Evolutionary conservation across 1,140 invertebrate species (phyloP), one percentile per base, ranked within the genome.

Genomic region (Heliconius himera): DNA sequence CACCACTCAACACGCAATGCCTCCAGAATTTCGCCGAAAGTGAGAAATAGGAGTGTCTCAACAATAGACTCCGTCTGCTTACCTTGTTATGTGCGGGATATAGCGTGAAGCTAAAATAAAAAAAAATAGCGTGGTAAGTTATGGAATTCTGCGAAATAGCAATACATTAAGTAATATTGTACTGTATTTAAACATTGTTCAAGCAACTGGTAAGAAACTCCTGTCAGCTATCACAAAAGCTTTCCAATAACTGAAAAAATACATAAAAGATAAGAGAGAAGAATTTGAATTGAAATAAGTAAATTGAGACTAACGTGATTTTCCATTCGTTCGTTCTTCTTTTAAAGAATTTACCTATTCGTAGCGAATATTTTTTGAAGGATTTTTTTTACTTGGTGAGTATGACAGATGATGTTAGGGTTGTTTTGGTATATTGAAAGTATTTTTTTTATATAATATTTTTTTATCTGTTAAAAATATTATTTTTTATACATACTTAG

Each of bases 301-400:
- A 73, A 46, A 73, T 73, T 49, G n/a, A 46, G 38, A 73, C 49
- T 73, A 73, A 73, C 72, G 72, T 22, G n/a, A 73, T 46, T 73
- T 73, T 73, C 36, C 26, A 73, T 73, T 49, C 41, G 11, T 18
- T 26, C 46, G 33, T 73, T 73, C 33, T 73, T 73, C 26, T 49
- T 49, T 73, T 46, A 73, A 26, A 29, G 46, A 22, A 66, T 66
- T 66, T 29, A n/a, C n/a, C n/a, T n/a, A 22, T 16, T 26, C n/a
- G 60, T 13, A 4, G 22, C 22, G 60, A 26, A 66, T 66, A 29
- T 66, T 66, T 66, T 60, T 66, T 66, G 26, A 66, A 13, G 56
- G 22, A 66, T 66, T 26, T 26, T 26, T 26, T 26, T 26, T 26
- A 29, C 60, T 66, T 13, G 60, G 22, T 66, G 60, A 66, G 9